Conservation (phyloP, 1,140 invertebrate species). For the Halesus radiatus region DNA sequence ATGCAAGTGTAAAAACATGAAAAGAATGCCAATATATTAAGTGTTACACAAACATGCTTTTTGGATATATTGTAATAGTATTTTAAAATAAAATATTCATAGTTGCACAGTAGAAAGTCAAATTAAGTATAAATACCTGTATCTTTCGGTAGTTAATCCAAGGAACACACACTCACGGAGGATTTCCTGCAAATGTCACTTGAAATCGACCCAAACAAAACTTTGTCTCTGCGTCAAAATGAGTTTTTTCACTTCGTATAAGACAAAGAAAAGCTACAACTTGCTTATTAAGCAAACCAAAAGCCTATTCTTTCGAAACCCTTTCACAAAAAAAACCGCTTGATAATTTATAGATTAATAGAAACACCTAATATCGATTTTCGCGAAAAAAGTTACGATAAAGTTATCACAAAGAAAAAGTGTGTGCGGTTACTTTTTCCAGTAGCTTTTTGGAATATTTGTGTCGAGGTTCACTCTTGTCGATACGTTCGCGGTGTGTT, state of each 20-base stretch:
- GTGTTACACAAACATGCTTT: too few relatives aligned
- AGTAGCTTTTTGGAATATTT: slow-evolving; percentile 1
- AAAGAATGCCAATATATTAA: too few relatives aligned
- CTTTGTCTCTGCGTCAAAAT: slow-evolving; percentile 36
- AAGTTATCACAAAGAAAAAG: slow-evolving; percentile 36
- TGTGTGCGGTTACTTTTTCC: slow-evolving; percentile 7
- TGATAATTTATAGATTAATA: neutral
- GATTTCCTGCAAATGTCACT: slow-evolving; percentile 17
- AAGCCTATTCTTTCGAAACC: too few relatives aligned
- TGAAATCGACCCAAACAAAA: slow-evolving; percentile 33
- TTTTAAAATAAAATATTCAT: too few relatives aligned
- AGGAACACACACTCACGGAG: neutral
- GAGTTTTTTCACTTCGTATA: slow-evolving; percentile 13
- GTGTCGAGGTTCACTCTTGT: neutral
- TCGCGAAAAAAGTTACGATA: slow-evolving; percentile 41
- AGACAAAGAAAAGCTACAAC: neutral
- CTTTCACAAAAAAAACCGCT: too few relatives aligned
- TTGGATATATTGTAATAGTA: too few relatives aligned
- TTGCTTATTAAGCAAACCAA: too few relatives aligned
- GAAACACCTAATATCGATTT: slow-evolving; percentile 29
- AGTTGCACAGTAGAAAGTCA: neutral
- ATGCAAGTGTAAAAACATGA: too few relatives aligned
- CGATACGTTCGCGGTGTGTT: neutral
- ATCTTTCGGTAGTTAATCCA: slow-evolving; percentile 14
- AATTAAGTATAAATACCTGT: neutral